Evolutionary conservation across 2,888 invertebrate genomes (phyloP).

Genomic region (Sarcophaga rosellei): DNA sequence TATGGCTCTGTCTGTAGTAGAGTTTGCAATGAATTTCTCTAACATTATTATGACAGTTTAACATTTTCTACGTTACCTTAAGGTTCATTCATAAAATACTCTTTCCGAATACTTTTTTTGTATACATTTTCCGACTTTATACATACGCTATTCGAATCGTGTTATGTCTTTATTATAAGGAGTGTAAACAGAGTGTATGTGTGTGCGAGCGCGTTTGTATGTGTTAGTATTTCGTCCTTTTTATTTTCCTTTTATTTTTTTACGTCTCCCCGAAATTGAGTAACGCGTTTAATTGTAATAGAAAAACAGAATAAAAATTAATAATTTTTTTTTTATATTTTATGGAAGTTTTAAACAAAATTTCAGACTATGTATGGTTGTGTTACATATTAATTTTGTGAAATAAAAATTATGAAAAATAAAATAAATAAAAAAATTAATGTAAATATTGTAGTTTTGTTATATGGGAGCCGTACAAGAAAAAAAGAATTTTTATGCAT

Average conservation of each 20-base stretch:
- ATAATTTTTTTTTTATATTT: too few species aligned
- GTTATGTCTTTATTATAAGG: not conserved
- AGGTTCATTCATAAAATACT: constrained; percentile 60
- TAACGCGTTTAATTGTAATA: constrained; percentile 11
- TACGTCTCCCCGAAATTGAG: constrained; percentile 38
- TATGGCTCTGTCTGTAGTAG: not conserved
- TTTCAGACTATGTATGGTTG: too few species aligned
- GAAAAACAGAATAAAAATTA: not conserved
- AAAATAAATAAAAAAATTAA: too few species aligned
- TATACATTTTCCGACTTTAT: constrained; percentile 11
- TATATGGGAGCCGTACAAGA: too few species aligned
- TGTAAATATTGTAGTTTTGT: too few species aligned
- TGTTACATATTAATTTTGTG: too few species aligned
- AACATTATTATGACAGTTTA: constrained; percentile 60
- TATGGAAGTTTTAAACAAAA: too few species aligned
- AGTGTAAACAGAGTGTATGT: not conserved
- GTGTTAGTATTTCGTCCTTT: constrained; percentile 32
- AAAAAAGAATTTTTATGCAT: too few species aligned
- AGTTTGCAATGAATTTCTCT: constrained; percentile 15
- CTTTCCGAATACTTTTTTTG: constrained; percentile 11
- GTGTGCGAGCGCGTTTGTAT: constrained; percentile 1
- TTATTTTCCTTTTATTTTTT: constrained; percentile 13
- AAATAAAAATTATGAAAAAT: too few species aligned
- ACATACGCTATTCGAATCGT: constrained; percentile 11
- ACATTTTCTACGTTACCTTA: constrained; percentile 57